These are phyloP conservation scores for Cacoxenus indagator DNA, from an alignment of 2,888 invertebrate genomes.

Conservation along the genomic window DNA sequence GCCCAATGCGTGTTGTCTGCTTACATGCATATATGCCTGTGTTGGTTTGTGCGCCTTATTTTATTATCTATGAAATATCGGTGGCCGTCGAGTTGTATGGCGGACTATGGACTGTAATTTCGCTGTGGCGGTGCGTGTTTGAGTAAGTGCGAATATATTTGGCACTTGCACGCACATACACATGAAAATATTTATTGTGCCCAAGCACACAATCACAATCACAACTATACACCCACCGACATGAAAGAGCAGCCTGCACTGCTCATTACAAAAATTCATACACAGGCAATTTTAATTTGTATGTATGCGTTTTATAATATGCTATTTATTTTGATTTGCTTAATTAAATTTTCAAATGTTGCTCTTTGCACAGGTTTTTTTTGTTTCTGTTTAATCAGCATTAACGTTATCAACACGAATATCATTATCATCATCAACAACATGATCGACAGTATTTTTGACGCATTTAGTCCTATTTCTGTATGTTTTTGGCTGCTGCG, in stretches of 20 bases:
- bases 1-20: too few relatives aligned
- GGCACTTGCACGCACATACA: slow-evolving; percentile 7
- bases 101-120: too few relatives aligned
- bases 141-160: slow-evolving; percentile 24
- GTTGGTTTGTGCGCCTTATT: too few relatives aligned
- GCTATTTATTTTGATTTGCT: slow-evolving; percentile 51
- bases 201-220: slow-evolving; percentile 19
- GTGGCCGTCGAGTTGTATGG: too few relatives aligned
- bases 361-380: slow-evolving; percentile 34
- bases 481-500: too few relatives aligned
- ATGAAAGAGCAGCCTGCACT: slow-evolving; percentile 38
- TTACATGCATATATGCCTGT: too few relatives aligned
- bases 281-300: slow-evolving; percentile 17
- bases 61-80: too few relatives aligned
- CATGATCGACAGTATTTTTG: too few relatives aligned
- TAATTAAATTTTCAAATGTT: slow-evolving; percentile 51
- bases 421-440: too few relatives aligned
- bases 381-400: background rate
- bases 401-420: too few relatives aligned
- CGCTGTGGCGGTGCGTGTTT: background rate
- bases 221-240: slow-evolving; percentile 25
- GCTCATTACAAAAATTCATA: slow-evolving; percentile 30
- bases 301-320: slow-evolving; percentile 38
- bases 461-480: too few relatives aligned
- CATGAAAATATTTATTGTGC: slow-evolving; percentile 27